Base-by-base conservation (phyloP, 2,797 vertebrate species). In the Epinephelus awoara region DNA sequence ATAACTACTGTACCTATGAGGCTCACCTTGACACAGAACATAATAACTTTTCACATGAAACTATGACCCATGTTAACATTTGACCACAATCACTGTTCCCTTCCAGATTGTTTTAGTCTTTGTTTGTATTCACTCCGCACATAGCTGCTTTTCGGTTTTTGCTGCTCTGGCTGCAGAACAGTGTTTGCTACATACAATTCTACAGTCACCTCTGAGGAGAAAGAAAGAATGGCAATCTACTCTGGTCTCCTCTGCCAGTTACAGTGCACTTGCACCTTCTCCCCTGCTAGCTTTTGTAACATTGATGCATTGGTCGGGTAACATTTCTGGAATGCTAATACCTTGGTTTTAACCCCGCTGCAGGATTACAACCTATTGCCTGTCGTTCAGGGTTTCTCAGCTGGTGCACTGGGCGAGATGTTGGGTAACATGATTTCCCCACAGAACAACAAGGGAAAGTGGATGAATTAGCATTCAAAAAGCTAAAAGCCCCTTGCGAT, bases 121-220 rank as follows among this genome's bases (percentile, higher is more conserved):
- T 88, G 83, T 84, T 87, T 49, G 34, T 82, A 23, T 87, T 85
- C 55, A 44, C 54, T 82, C 80, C 55, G 76, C 62, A 78, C 92
- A 77, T 89, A 96, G 94, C 94, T 96, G 94, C 94, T 95, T 94
- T 72, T 81, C 27, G 2, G 61, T 89, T 95, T 58, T 91, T 92
- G 92, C 92, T 94, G 95, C 93, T 95, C 94, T 85, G 88, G 93
- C 95, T 94, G 94, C 94, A 94, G 88, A 95, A 94, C 95, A 95
- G 90, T 94, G 95, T 97, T 96, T 96, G 96, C 96, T 97, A 97
- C 97, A 96, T 96, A 95, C 86, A 96, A 76, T 87, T 74, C 75
- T 77, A 55, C 61, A 77, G 75, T 88, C 76, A 70, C 72, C 75
- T 86, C 77, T 40, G 75, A 91, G 65, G 54, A 89, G 71, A 79